phyloP scores from a whole-genome alignment of 2,113 vertebrate species.

The Tenebrosternarchus preto region DNA sequence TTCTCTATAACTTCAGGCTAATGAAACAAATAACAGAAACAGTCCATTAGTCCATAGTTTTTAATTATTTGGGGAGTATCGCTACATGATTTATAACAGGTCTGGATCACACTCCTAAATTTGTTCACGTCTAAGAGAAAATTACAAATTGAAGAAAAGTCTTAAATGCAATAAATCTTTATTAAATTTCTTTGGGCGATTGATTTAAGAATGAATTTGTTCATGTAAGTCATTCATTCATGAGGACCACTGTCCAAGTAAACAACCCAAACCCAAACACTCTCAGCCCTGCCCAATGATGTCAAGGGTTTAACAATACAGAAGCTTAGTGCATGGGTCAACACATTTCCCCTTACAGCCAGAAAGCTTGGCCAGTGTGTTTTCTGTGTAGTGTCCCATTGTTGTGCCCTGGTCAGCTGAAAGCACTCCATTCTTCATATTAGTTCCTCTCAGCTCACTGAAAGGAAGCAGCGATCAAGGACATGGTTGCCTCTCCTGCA shows the following conservation, averaged over 20 bases:
- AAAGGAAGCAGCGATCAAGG: slow-evolving; percentile 4
- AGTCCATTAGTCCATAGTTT: too few relatives aligned
- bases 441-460: not conserved
- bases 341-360: slow-evolving; percentile 6
- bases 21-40: too few relatives aligned
- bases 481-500: not conserved
- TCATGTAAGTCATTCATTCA: not conserved
- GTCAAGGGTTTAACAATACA: not conserved
- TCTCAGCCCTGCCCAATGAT: not conserved
- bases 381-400: slow-evolving; percentile 10
- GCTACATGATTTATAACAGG: too few relatives aligned
- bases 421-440: slow-evolving; percentile 2
- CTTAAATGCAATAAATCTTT: too few relatives aligned
- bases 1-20: too few relatives aligned
- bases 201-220: not conserved
- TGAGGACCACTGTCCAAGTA: not conserved
- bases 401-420: slow-evolving; percentile 7
- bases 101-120: too few relatives aligned
- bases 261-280: not conserved
- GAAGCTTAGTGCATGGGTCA: not conserved
- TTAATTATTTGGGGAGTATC: too few relatives aligned
- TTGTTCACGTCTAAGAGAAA: too few relatives aligned
- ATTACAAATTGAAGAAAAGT: too few relatives aligned
- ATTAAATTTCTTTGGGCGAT: too few relatives aligned
- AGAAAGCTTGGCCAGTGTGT: not conserved